Evolutionary conservation across 2,797 vertebrate genomes (phyloP), one percentile per base, ranked within the genome.

Genomic region (Enteromius mattozi): DNA sequence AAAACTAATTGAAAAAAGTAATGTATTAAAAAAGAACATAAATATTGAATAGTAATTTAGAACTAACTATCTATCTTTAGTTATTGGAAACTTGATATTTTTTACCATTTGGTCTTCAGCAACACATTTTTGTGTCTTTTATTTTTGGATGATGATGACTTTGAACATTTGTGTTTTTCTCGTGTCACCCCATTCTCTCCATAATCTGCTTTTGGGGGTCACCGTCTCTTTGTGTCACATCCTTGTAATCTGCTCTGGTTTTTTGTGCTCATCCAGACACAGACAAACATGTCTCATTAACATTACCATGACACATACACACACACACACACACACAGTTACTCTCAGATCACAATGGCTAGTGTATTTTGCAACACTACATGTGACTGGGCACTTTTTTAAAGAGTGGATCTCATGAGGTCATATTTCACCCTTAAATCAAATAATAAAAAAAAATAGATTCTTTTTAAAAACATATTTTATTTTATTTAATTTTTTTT

Each of bases 71-170:
- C 3, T n/a, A 12, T 56, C n/a, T 59, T 12, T 68, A 17, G 17
- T 37, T 21, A 13, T 68, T 33, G 19, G 65, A 35, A 35, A 35
- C 63, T 35, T 68, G 6, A 47, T 71, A 71, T 19, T 49, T 19
- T 10, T 8, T n/a, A n/a, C 3, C 8, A 21, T 56, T n/a, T 56
- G 54, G 54, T 56, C 54, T 54, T 54, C 13, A 45, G 69, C 40
- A 72, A 30, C 69, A 45, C 13, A 91, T 93, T 92, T 92, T 94
- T 94, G 92, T 88, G 6, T n/a, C 3, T 59, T 59, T 59, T 0
- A 24, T 24, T 24, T 59, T 59, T 59, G 14, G 27, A 30, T 6
- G 14, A 63, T 30, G 61, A 63, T 63, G 61, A 30, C 13, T 30
- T 61, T 30, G 88, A 89, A 21, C 59, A 42, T 56, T 85, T 30